Evolutionary conservation across 2,797 vertebrate genomes (phyloP).

Genomic region (Falco concolor): DNA sequence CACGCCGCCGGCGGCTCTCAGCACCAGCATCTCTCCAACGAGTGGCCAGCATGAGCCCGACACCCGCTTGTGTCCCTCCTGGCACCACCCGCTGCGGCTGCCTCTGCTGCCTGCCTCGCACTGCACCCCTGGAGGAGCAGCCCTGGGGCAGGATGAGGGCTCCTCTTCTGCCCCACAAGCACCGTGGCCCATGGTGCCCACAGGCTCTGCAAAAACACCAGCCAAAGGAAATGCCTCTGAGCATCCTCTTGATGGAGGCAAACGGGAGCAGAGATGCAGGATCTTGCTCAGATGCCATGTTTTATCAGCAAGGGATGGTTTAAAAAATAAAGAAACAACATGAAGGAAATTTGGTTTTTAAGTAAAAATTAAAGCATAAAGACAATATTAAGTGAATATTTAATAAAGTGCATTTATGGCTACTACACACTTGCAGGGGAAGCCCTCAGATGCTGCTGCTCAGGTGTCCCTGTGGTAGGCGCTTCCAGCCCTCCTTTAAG

Average conservation of each 20-base stretch:
- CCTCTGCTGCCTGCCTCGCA: fast-evolving
- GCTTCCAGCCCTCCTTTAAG: not conserved
- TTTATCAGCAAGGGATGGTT: not conserved
- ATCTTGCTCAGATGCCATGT: not conserved
- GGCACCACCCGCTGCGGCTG: not conserved
- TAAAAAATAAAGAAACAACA: not conserved
- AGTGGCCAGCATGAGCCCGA: fast-evolving
- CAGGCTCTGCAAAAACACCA: not conserved
- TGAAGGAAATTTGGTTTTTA: not conserved
- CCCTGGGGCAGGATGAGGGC: not conserved
- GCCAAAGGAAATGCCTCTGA: not conserved
- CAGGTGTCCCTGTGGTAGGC: fast-evolving
- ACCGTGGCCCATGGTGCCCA: fast-evolving
- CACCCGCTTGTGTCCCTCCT: not conserved
- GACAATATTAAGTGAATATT: not conserved
- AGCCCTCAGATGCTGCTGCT: not conserved
- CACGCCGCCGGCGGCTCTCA: not conserved
- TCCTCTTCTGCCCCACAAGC: not conserved
- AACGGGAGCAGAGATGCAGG: not conserved
- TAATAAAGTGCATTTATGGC: not conserved
- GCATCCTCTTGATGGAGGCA: not conserved
- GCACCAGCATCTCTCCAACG: not conserved
- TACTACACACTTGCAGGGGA: not conserved
- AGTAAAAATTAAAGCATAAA: not conserved
- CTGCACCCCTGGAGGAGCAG: not conserved